These are phyloP conservation scores for Bucorvus abyssinicus DNA, from an alignment of 2,797 vertebrate species.

Conservation along the genomic window DNA sequence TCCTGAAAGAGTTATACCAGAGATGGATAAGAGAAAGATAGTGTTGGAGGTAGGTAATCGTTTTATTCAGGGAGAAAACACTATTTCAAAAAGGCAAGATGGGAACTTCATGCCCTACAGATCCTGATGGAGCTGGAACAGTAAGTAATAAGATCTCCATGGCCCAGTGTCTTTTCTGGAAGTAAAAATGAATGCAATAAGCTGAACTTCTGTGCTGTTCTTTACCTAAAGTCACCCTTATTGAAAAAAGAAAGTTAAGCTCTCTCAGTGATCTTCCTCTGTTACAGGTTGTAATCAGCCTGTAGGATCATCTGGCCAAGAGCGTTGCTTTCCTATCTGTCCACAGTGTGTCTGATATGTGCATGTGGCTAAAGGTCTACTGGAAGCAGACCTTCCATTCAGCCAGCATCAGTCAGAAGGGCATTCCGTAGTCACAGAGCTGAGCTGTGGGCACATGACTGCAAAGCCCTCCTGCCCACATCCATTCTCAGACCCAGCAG, in stretches of 20 bases:
- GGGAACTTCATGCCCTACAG: background rate
- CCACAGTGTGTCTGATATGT: background rate
- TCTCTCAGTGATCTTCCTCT: background rate
- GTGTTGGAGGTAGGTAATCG: background rate
- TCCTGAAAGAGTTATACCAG: background rate
- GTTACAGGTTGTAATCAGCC: background rate
- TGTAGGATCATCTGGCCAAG: background rate
- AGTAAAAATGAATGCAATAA: background rate
- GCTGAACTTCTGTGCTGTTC: background rate
- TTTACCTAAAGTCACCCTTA: background rate
- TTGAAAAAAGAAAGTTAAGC: background rate
- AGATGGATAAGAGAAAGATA: background rate
- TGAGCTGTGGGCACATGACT: background rate
- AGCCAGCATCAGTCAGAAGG: background rate
- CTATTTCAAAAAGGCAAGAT: background rate
- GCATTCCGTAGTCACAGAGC: background rate
- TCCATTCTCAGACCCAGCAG: background rate
- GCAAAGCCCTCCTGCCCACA: rapidly evolving
- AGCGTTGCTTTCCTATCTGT: background rate
- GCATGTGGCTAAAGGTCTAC: background rate
- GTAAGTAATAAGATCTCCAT: background rate
- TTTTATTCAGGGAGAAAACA: background rate
- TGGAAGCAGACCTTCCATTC: background rate
- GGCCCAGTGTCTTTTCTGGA: background rate
- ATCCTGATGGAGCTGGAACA: background rate